Conservation (phyloP, 2,113 vertebrate species). For the Poeciliopsis prolifica region DNA sequence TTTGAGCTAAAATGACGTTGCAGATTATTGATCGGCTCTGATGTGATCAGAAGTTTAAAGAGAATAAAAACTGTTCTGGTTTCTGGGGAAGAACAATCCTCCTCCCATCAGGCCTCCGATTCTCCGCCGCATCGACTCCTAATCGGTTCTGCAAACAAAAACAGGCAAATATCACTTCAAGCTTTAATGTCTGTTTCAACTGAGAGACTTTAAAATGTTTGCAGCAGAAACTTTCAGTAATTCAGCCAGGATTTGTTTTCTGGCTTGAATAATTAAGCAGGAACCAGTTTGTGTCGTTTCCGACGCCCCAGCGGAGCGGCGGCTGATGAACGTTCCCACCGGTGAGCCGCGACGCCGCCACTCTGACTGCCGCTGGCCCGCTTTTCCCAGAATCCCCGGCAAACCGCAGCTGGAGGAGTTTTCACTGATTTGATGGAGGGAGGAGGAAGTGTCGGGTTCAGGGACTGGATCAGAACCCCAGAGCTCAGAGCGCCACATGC, state of each 20-base stretch:
- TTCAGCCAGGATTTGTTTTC: not conserved
- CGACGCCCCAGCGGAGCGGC: not conserved
- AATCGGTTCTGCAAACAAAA: not conserved
- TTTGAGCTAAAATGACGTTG: too few relatives aligned
- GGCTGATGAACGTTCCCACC: not conserved
- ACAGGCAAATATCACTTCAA: not conserved
- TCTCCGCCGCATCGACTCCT: not conserved
- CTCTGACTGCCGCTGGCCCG: not conserved
- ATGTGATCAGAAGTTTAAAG: not conserved
- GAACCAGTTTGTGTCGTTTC: conserved; percentile 8
- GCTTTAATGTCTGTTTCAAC: not conserved
- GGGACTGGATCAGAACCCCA: conserved; percentile 26
- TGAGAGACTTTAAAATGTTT: not conserved
- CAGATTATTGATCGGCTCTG: not conserved
- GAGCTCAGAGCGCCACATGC: not conserved
- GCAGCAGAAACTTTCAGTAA: not conserved
- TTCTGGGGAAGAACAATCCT: not conserved
- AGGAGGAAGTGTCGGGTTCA: not conserved
- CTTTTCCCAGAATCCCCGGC: conserved; percentile 7
- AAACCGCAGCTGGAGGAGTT: conserved; percentile 6
- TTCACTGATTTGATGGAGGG: conserved; percentile 1
- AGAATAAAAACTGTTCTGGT: not conserved
- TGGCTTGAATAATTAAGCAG: conserved; percentile 22
- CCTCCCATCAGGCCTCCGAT: not conserved
- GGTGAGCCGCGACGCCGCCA: not conserved